phyloP scores from a whole-genome alignment of 2,113 vertebrate species.

The Ptilonorhynchus violaceus region DNA sequence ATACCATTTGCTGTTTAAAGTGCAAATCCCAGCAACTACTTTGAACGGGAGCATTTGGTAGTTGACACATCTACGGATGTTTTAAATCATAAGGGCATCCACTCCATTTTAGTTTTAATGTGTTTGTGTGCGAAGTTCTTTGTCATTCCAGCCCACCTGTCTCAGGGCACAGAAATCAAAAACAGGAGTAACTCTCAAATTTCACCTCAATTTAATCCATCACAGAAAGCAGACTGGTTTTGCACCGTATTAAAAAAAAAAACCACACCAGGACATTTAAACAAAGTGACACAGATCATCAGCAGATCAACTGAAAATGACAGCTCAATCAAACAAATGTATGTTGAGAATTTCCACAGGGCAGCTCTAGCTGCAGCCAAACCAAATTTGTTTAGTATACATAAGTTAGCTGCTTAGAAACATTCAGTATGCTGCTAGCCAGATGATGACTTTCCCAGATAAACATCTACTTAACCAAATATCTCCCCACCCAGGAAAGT shows the following conservation, averaged over 20 bases:
- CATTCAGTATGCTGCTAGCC: slow-evolving; percentile 70
- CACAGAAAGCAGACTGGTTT: slow-evolving; percentile 75
- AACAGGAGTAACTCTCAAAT: slow-evolving; percentile 81
- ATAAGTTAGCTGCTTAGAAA: slow-evolving; percentile 80
- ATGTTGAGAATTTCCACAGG: slow-evolving; percentile 83
- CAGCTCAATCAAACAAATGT: slow-evolving; percentile 85
- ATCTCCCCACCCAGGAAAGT: slow-evolving; percentile 67
- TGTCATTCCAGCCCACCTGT: slow-evolving; percentile 82
- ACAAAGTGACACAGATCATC: slow-evolving; percentile 87
- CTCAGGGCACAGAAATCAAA: slow-evolving; percentile 78
- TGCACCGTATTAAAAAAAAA: slow-evolving; percentile 71
- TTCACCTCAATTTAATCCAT: slow-evolving; percentile 84
- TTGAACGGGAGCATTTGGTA: slow-evolving; percentile 71
- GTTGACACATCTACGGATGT: slow-evolving; percentile 77
- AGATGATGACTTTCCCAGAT: slow-evolving; percentile 81
- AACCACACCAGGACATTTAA: slow-evolving; percentile 77
- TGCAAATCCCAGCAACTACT: slow-evolving; percentile 69
- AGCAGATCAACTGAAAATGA: slow-evolving; percentile 86
- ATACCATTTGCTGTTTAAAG: slow-evolving; percentile 69
- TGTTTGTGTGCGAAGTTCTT: slow-evolving; percentile 74
- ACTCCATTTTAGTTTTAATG: slow-evolving; percentile 69
- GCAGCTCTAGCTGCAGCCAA: slow-evolving; percentile 76
- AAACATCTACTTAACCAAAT: slow-evolving; percentile 78
- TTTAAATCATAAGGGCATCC: slow-evolving; percentile 79
- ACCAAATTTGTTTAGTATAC: slow-evolving; percentile 84